Percentiles rank a stretch among this genome's conserved stretches.
phyloP scores from a whole-genome alignment of 2,888 invertebrate genomes.

The Agrotis exclamationis region DNA sequence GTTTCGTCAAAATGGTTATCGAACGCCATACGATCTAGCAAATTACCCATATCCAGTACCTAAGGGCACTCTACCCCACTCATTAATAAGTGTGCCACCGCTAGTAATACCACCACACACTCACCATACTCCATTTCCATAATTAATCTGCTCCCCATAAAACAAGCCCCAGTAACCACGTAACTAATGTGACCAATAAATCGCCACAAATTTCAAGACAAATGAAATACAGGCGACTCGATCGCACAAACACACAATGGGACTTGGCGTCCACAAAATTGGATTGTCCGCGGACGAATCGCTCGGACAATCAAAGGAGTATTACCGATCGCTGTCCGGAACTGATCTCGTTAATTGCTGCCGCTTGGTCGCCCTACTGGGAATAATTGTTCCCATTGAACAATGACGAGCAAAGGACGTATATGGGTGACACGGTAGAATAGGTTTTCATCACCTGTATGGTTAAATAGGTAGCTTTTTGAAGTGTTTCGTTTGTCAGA shows the following conservation, averaged over 20 bases:
- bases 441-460: slow-evolving; percentile 36
- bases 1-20: background rate
- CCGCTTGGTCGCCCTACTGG: slow-evolving; percentile 61
- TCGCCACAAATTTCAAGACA: slow-evolving; percentile 55
- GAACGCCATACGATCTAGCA: background rate
- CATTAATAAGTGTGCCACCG: slow-evolving; percentile 1
- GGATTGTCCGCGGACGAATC: slow-evolving; percentile 64
- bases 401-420: slow-evolving; percentile 45
- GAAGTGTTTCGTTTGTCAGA: background rate
- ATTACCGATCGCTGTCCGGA: slow-evolving; percentile 62
- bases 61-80: background rate
- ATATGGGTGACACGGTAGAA: slow-evolving; percentile 17
- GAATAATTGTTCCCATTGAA: slow-evolving; percentile 63
- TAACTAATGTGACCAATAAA: slow-evolving; percentile 47
- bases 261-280: slow-evolving; percentile 59
- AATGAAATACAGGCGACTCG: slow-evolving; percentile 50
- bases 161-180: slow-evolving; percentile 12
- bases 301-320: slow-evolving; percentile 68
- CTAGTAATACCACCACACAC: background rate
- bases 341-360: slow-evolving; percentile 66
- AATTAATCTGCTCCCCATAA: slow-evolving; percentile 28
- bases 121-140: background rate
- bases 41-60: background rate
- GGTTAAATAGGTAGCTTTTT: slow-evolving; percentile 9
- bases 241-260: slow-evolving; percentile 54